Conservation (phyloP, 2,797 vertebrate genomes). For the Margarornis squamiger region DNA sequence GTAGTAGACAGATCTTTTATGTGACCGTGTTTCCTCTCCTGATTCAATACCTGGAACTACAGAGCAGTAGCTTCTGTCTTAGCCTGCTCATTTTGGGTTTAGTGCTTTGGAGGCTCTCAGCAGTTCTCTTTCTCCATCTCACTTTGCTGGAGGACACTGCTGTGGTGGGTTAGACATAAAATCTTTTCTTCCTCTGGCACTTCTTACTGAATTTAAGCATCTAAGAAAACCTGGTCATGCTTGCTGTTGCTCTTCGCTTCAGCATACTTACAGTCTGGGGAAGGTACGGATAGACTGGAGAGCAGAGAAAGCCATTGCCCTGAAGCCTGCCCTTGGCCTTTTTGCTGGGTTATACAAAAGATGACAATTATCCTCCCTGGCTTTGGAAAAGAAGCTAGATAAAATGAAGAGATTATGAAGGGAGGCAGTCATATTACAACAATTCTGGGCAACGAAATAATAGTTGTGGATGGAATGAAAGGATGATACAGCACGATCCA, state of each 20-base stretch:
- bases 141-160: not conserved
- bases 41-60: not conserved
- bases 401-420: conserved; percentile 36
- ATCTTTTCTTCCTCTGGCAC: not conserved
- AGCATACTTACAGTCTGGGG: not conserved
- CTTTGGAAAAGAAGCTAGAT: conserved; percentile 21
- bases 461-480: not conserved
- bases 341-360: not conserved
- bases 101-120: not conserved
- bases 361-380: not conserved
- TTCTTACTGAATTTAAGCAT: not conserved
- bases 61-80: not conserved
- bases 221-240: not conserved
- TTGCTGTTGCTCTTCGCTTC: not conserved
- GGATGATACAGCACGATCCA: not conserved
- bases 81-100: not conserved
- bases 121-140: not conserved
- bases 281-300: not conserved
- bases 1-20: not conserved
- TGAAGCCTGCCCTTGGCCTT: not conserved
- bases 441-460: conserved; percentile 12
- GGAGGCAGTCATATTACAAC: conserved; percentile 21
- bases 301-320: not conserved
- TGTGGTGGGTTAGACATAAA: not conserved
- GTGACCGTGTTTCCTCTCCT: not conserved